Base-by-base conservation (phyloP, 2,888 invertebrate genomes). In the Automeris io region DNA sequence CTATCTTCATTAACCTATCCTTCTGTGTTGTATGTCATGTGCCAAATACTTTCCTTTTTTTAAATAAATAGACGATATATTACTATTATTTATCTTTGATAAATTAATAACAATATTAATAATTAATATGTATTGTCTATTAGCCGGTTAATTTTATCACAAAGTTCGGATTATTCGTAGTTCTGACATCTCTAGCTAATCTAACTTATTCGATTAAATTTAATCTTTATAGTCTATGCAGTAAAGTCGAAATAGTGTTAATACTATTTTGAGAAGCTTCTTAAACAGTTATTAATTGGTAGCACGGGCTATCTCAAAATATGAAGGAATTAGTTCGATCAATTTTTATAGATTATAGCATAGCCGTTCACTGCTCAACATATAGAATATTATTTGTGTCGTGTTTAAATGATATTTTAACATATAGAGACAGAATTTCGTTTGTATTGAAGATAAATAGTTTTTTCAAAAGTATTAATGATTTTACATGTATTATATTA, bases 301-400 rank as follows among this genome's bases (percentile, higher is more conserved):
- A 29, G 16, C 13, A 29, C n/a, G 16, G 29, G 29, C 7, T 3
- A 29, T 16, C 29, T 29, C 7, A 16, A 29, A 29, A 29, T 29
- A 29, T 29, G 29, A 29, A 16, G 16, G 16, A 29, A 29, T 29
- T 29, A 29, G 16, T 29, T 29, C 3, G 29, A 29, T 29, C 29
- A 29, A 29, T 29, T 29, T 29, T 29, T 29, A 29, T 29, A 29
- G 29, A 16, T 29, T 16, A 16, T 29, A 29, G 13, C 16, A 16
- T 29, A 29, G 16, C 13, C 11, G 16, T 16, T 13, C 26, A 2
- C 16, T 8, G n/a, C 3, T 16, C 16, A n/a, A n/a, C n/a, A n/a
- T 29, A 29, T 29, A 16, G 16, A 29, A 29, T 8, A 29, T 16
- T 29, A 29, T 29, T 29, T 29, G 16, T 13, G 29, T 29, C 29